A percentile compares a stretch with the other conserved stretches of the same genome.
phyloP scores from a whole-genome alignment of 2,888 invertebrate genomes.

The Macrophya alboannulata region DNA sequence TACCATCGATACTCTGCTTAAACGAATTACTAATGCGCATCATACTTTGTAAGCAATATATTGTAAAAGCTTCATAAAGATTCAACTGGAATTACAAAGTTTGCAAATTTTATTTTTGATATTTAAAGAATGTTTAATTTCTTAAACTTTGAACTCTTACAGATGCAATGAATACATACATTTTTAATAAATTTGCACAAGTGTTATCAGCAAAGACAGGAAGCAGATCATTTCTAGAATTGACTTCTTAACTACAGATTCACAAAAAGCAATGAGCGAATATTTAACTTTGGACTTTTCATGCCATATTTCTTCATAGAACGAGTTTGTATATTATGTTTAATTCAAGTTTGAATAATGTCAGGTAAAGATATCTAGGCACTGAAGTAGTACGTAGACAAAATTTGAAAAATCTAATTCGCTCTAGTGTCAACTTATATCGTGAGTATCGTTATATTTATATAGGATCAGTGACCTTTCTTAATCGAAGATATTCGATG shows the following conservation, averaged over 20 bases:
- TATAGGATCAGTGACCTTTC: slow-evolving; percentile 17
- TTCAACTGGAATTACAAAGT: neutral
- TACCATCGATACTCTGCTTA: slow-evolving; percentile 13
- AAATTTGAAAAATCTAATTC: neutral
- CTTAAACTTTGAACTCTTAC: neutral
- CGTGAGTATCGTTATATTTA: neutral
- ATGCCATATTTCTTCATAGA: neutral
- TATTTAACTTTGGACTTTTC: neutral
- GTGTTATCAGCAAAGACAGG: slow-evolving; percentile 13
- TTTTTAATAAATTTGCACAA: neutral
- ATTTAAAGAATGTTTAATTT: neutral
- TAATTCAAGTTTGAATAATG: neutral
- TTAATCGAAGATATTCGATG: slow-evolving; percentile 9
- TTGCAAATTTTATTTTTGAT: neutral
- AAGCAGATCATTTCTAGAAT: slow-evolving; percentile 14
- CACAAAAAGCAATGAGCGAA: neutral
- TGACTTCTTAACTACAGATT: neutral
- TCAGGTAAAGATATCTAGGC: neutral
- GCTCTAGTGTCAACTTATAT: neutral
- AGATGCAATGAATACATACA: neutral
- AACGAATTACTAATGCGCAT: slow-evolving; percentile 11
- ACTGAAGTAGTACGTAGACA: neutral
- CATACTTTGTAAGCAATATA: slow-evolving; percentile 35
- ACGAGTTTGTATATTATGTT: neutral
- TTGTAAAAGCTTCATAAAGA: neutral